Percentiles rank a stretch among this genome's conserved stretches.
phyloP scores from a whole-genome alignment of 1,140 invertebrate genomes.

The Ptiloglossa arizonensis region DNA sequence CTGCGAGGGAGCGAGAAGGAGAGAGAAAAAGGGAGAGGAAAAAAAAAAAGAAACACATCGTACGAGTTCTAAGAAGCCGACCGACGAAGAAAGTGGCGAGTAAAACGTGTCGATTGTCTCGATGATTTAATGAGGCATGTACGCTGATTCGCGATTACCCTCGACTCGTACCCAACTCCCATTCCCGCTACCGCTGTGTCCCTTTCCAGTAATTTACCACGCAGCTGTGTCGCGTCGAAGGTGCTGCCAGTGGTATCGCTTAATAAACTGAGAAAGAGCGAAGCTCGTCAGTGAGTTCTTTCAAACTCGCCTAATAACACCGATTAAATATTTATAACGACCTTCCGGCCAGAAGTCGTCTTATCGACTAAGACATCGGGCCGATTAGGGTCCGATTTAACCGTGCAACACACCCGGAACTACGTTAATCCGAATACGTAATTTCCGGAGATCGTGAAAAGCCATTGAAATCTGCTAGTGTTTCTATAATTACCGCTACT shows the following conservation, averaged over 20 bases:
- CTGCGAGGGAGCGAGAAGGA: background rate
- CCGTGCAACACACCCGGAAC: constrained; percentile 8
- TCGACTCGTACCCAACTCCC: constrained; percentile 35
- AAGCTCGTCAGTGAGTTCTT: constrained; percentile 42
- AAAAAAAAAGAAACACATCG: constrained; percentile 7
- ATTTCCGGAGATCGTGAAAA: constrained; percentile 37
- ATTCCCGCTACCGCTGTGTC: constrained; percentile 11
- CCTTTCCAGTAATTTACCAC: constrained; percentile 67
- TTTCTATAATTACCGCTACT: constrained; percentile 47
- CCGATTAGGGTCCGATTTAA: constrained; percentile 45
- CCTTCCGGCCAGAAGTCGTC: constrained; percentile 35
- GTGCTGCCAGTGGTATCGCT: constrained; percentile 42
- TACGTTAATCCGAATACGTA: constrained; percentile 2
- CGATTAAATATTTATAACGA: constrained; percentile 16
- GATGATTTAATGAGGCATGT: constrained; percentile 71
- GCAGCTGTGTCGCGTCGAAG: constrained; percentile 59
- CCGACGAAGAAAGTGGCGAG: constrained; percentile 39
- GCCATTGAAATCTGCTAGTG: constrained; percentile 13
- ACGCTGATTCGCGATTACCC: constrained; percentile 68
- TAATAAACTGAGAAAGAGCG: constrained; percentile 55
- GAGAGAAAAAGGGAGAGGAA: background rate
- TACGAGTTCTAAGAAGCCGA: constrained; percentile 37
- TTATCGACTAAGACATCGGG: constrained; percentile 46
- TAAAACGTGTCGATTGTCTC: constrained; percentile 65
- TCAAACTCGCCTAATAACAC: constrained; percentile 32